phyloP scores from a whole-genome alignment of 1,140 invertebrate species.

The Pseudomyrmex sp. region DNA sequence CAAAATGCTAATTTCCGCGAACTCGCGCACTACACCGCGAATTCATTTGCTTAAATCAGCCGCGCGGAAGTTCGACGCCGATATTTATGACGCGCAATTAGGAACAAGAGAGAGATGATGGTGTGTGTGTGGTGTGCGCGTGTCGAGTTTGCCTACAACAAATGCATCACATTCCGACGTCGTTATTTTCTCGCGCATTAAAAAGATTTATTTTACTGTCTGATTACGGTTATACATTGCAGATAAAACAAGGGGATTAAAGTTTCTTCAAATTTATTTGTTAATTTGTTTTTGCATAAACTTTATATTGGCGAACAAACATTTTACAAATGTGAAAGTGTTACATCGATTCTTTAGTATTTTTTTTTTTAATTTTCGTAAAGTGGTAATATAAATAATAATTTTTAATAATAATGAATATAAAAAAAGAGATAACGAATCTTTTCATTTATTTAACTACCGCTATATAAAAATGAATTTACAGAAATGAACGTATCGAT shows the following conservation, averaged over 20 bases:
- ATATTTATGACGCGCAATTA: constrained; percentile 49
- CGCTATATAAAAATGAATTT: constrained; percentile 12
- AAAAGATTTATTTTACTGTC: constrained; percentile 12
- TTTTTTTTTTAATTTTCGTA: not conserved
- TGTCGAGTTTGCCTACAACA: constrained; percentile 8
- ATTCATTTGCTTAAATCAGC: constrained; percentile 56
- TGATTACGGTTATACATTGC: not conserved
- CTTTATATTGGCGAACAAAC: not conserved
- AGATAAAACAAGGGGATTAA: not conserved
- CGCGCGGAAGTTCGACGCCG: constrained; percentile 27
- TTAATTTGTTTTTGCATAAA: not conserved
- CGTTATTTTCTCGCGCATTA: constrained; percentile 9
- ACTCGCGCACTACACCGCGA: constrained; percentile 12
- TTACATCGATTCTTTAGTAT: too few relatives aligned
- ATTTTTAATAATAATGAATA: not conserved
- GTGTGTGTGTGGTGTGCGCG: too few relatives aligned
- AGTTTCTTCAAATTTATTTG: not conserved
- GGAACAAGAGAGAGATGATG: not conserved
- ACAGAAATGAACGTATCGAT: not conserved
- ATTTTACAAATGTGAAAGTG: too few relatives aligned
- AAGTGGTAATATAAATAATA: not conserved
- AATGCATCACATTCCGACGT: not conserved
- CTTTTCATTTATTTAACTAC: not conserved
- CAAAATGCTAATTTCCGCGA: constrained; percentile 56
- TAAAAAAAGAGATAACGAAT: not conserved